Percentiles rank a stretch among this genome's conserved stretches.
Evolutionary conservation across 1,140 invertebrate species (phyloP).

Genomic region (Mizuhopecten yessoensis): DNA sequence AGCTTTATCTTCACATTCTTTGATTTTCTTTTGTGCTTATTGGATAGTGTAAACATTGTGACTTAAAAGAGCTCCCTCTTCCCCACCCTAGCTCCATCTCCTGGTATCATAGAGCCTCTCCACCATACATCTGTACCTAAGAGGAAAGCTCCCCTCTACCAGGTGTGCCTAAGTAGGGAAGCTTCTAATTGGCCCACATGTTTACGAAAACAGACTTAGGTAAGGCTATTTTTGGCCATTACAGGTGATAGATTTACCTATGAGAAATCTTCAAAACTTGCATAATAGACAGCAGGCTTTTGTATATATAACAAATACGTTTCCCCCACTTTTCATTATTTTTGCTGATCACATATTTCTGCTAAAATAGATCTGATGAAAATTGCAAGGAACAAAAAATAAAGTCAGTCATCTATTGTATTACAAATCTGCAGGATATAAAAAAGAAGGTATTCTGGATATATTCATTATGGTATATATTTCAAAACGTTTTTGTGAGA

Average conservation of each 20-base stretch:
- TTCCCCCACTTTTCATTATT: not conserved
- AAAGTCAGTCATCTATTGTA: too few relatives aligned
- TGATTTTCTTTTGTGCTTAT: too few relatives aligned
- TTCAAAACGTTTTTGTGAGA: too few relatives aligned
- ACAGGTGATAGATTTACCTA: not conserved
- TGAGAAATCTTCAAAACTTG: not conserved
- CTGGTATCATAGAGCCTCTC: too few relatives aligned
- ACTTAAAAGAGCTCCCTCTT: too few relatives aligned
- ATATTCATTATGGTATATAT: too few relatives aligned
- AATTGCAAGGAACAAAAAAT: not conserved
- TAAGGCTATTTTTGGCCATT: not conserved
- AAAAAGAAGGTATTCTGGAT: too few relatives aligned
- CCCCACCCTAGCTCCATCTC: too few relatives aligned
- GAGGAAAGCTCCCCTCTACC: not conserved
- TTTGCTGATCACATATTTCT: not conserved
- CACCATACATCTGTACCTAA: too few relatives aligned
- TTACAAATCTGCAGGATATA: too few relatives aligned
- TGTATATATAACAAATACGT: conserved; percentile 15
- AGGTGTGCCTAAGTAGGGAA: not conserved
- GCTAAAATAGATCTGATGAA: not conserved
- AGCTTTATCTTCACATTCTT: too few relatives aligned
- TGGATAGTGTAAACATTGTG: too few relatives aligned
- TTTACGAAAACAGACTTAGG: not conserved
- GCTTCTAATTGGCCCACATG: not conserved
- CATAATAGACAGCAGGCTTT: conserved; percentile 28